Base-by-base conservation (phyloP, 2,888 invertebrate genomes). In the Pyralis farinalis region DNA sequence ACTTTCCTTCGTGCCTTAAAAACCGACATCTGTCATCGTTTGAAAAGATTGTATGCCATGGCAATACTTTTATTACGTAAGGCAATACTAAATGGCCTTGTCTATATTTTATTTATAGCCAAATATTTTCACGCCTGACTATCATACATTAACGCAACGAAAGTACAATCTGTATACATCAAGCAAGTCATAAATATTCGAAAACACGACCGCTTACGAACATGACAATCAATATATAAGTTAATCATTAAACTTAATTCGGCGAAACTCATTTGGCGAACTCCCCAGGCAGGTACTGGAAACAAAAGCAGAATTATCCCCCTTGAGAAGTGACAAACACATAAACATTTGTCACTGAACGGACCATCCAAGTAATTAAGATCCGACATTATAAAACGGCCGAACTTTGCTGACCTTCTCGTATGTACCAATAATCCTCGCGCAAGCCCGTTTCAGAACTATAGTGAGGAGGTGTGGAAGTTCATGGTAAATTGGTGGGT, bases 341-440 rank as follows among this genome's bases (percentile, higher is more conserved):
- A 84, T 85, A 79, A 86, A 81, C 87, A 88, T 88, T 88, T 84
- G 86, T 88, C 87, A 81, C 78, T 72, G 75, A 64, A 66, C 64
- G 72, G 71, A 77, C 75, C 69, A 81, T 78, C 82, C 81, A 71
- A 76, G 76, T 79, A 81, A 80, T 79, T 81, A 77, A 80, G 61
- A 77, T 71, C 63, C 74, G 62, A 66, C 71, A 73, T 73, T 71
- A 71, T 63, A 62, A 57, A 53, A 49, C 49, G 42, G 63, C 86
- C 79, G 78, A 41, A 47, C 28, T 56, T 45, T 34, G n/a, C 39
- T 47, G 76, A 77, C 54, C 80, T 46, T 43, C 40, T 29, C 37
- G 44, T 34, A 16, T 21, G 37, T 33, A 34, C 39, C 41, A 40
- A 29, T 8, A 1, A 46, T 34, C 33, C 43, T 47, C 40, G 43